Percentiles rank a stretch among this genome's conserved stretches.
Conservation (phyloP, 2,888 invertebrate genomes). For the Limnephilus auricula region DNA sequence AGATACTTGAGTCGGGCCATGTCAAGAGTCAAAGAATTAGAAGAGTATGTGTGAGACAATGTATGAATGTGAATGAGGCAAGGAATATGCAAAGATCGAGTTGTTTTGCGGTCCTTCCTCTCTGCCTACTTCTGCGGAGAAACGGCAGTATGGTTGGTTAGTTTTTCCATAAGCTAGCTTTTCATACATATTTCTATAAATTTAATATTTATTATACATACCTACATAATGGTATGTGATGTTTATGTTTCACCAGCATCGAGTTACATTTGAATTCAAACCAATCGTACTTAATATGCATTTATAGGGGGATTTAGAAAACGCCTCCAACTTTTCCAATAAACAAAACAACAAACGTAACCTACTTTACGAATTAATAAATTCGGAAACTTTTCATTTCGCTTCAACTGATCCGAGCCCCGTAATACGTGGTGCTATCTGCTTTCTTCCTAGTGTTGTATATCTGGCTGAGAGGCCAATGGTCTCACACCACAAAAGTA, state of each 20-base stretch:
- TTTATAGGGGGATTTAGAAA: constrained; percentile 23
- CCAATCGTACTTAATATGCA: constrained; percentile 33
- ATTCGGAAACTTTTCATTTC: constrained; percentile 46
- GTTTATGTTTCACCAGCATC: not conserved
- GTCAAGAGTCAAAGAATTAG: too few relatives aligned
- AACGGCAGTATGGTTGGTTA: too few relatives aligned
- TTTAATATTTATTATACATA: too few relatives aligned
- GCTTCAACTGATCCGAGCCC: constrained; percentile 44
- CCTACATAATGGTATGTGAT: not conserved
- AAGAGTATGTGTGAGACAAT: too few relatives aligned
- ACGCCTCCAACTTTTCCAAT: constrained; percentile 42
- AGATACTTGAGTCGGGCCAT: too few relatives aligned
- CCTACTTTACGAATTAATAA: constrained; percentile 39
- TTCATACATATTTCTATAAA: too few relatives aligned
- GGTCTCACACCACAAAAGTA: not conserved
- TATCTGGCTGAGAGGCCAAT: not conserved
- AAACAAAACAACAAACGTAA: constrained; percentile 44
- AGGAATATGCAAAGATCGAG: too few relatives aligned
- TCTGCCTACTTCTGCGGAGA: too few relatives aligned
- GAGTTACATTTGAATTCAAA: constrained; percentile 10
- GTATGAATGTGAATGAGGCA: too few relatives aligned
- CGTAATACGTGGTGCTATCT: constrained; percentile 35
- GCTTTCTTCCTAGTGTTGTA: not conserved
- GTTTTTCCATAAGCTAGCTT: too few relatives aligned
- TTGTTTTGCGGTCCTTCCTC: too few relatives aligned